phyloP scores from a whole-genome alignment of 2,797 vertebrate species.

The Bovichtus variegatus region DNA sequence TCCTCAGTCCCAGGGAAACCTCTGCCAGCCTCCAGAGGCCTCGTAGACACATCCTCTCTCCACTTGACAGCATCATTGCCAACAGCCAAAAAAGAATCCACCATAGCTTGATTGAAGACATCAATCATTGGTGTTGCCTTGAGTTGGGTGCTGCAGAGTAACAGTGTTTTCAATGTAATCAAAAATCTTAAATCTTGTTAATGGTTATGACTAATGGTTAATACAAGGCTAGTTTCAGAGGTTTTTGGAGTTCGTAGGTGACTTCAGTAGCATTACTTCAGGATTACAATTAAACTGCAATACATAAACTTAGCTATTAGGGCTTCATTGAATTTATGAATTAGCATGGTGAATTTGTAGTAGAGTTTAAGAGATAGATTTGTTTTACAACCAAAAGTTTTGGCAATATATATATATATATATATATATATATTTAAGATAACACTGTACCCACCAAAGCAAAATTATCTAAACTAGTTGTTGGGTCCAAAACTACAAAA shows the following conservation, averaged over 20 bases:
- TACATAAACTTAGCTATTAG: neutral
- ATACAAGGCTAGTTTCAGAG: neutral
- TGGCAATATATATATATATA: neutral
- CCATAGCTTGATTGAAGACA: slow-evolving; percentile 50
- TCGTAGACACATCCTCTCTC: slow-evolving; percentile 38
- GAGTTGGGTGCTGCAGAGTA: slow-evolving; percentile 13
- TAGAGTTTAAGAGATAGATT: neutral
- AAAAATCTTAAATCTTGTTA: slow-evolving; percentile 26
- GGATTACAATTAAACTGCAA: neutral
- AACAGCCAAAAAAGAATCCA: slow-evolving; percentile 5
- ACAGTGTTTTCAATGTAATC: slow-evolving; percentile 20
- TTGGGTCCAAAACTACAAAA: no score
- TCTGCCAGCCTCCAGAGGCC: slow-evolving; percentile 27
- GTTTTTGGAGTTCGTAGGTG: neutral
- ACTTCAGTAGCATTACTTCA: neutral
- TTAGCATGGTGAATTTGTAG: neutral
- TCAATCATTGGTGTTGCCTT: slow-evolving; percentile 48
- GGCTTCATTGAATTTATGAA: neutral
- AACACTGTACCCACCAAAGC: no score
- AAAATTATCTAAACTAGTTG: no score
- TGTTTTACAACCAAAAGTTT: neutral
- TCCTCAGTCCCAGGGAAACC: slow-evolving; percentile 19
- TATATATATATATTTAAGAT: no score
- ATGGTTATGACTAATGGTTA: no score
- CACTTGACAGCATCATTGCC: slow-evolving; percentile 48